Percentiles rank a stretch among this genome's conserved stretches.
Evolutionary conservation across 2,113 vertebrate genomes (phyloP).

Genomic region (Scomber scombrus): DNA sequence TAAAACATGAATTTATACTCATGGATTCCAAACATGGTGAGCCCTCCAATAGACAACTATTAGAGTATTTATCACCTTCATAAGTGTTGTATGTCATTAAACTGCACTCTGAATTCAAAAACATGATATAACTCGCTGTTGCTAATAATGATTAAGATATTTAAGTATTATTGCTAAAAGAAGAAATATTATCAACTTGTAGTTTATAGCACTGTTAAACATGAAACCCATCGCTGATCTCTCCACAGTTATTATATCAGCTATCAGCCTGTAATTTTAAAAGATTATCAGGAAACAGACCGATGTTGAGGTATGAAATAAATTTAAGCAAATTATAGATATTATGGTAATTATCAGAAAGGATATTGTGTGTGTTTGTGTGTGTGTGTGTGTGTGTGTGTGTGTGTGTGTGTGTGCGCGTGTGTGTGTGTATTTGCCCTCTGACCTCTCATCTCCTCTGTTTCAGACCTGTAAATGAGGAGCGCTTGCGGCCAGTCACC

Average conservation of each 20-base stretch:
- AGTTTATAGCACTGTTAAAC: constrained; percentile 22
- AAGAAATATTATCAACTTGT: constrained; percentile 29
- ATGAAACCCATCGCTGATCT: constrained; percentile 2
- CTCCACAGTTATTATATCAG: not conserved
- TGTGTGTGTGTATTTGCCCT: not conserved
- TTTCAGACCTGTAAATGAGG: constrained; percentile 76
- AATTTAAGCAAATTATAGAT: too few relatives aligned
- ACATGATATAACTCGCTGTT: constrained; percentile 40
- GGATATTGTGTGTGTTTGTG: too few relatives aligned
- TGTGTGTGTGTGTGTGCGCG: not conserved
- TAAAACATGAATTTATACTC: not conserved
- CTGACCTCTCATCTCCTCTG: constrained; percentile 23
- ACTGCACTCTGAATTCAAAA: constrained; percentile 14
- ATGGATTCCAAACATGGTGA: not conserved
- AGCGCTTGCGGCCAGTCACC: constrained; percentile 82
- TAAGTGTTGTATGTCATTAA: constrained; percentile 9
- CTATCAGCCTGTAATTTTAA: not conserved
- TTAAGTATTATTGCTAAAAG: constrained; percentile 24
- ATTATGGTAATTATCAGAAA: too few relatives aligned
- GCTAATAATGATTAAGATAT: constrained; percentile 62
- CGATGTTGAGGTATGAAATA: not conserved
- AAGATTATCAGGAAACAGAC: not conserved
- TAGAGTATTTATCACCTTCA: not conserved
- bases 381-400: not conserved
- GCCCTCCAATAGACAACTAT: not conserved